Percentiles rank a stretch among this genome's conserved stretches.
Evolutionary conservation across 2,888 invertebrate species (phyloP).

Genomic region (Spilosoma lubricipeda): DNA sequence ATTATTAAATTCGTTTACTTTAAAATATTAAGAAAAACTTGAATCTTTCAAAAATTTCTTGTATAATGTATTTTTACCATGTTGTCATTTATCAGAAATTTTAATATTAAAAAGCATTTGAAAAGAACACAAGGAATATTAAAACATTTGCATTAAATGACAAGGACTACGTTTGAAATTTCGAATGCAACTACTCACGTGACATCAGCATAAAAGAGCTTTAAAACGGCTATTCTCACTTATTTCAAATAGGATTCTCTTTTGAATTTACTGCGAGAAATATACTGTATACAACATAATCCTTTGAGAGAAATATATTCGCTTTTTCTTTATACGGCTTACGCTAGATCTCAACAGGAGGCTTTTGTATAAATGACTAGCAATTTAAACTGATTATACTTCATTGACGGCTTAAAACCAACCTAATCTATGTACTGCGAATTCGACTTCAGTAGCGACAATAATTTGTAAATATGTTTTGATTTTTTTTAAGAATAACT

Average conservation of each 20-base stretch:
- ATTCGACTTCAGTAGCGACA: conserved; percentile 3
- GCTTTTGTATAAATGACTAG: conserved; percentile 18
- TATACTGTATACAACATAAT: conserved; percentile 21
- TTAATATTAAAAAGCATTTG: conserved; percentile 18
- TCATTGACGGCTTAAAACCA: conserved; percentile 17
- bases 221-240: conserved; percentile 35
- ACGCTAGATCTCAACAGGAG: conserved; percentile 5
- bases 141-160: conserved; percentile 37
- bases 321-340: conserved; percentile 19
- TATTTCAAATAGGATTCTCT: conserved; percentile 25
- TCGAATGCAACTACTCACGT: conserved; percentile 41
- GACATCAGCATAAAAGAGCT: conserved; percentile 44
- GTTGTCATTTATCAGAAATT: not conserved
- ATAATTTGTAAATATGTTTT: not conserved
- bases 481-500: not conserved
- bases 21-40: too few relatives aligned
- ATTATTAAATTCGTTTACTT: too few relatives aligned
- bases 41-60: too few relatives aligned
- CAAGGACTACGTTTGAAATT: conserved; percentile 43
- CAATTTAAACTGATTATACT: conserved; percentile 12
- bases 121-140: conserved; percentile 33
- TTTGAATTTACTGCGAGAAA: conserved; percentile 19
- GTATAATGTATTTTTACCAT: not conserved
- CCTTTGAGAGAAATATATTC: conserved; percentile 22
- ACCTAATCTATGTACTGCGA: not conserved